Evolutionary conservation across 2,113 vertebrate genomes (phyloP), one percentile per base, ranked within the genome.

Genomic region (Mastomys natalensis): DNA sequence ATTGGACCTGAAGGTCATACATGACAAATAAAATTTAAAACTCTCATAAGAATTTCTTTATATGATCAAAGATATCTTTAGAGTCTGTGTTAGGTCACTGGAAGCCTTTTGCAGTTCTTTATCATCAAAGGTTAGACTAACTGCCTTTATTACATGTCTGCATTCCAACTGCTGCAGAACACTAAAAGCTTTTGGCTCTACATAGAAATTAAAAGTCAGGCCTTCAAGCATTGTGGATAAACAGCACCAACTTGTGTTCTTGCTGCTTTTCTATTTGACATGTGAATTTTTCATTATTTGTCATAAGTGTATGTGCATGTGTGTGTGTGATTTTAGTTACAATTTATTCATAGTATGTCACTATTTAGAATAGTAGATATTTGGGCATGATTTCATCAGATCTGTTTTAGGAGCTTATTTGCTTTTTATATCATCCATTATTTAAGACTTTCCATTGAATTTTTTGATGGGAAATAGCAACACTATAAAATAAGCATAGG

Each of bases 361-460:
- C 29, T 51, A 68, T 51, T 87, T 68, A 70, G 31, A 15, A 51
- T 45, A 51, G 9, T 51, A 51, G 64, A 11, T n/a, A 51, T n/a
- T 68, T 70, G 29, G 19, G 17, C 19, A 43, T 74, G 12, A 62
- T 82, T 78, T 92, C 64, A 89, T 31, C 29, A 29, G 70, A 31
- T 82, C 2, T 76, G 7, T 48, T 94, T 96, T 37, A 84, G 19
- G 48, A 73, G 22, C 29, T 91, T 45, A 89, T 89, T 95, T 91
- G 5, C 19, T 93, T 96, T 60, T 93, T 87, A 37, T 89, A 68
- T 87, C 6, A 96, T 43, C 16, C 2, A 93, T 89, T 87, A 91
- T 51, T 94, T 78, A 95, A 87, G 51, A 66, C 7, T 89, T 93
- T 62, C 24, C 64, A 66, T 89, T 73, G 17, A 77, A 3, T 53